Percentiles rank a stretch among this genome's conserved stretches.
Evolutionary conservation across 2,888 invertebrate genomes (phyloP).

Genomic region (Troides oblongomaculatus): DNA sequence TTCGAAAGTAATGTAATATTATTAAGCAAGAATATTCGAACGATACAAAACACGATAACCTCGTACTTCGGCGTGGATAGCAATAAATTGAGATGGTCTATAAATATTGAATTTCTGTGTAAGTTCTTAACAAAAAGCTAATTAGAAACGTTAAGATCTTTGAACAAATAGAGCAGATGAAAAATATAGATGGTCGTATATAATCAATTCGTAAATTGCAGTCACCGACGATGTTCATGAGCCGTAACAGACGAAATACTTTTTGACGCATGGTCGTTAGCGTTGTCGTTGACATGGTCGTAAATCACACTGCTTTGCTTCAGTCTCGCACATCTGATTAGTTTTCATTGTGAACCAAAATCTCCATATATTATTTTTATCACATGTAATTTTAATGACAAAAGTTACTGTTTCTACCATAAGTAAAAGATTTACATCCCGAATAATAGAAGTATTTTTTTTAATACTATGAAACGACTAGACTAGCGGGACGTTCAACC

Average conservation of each 20-base stretch:
- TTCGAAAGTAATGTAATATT: too few species aligned
- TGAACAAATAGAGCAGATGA: neutral
- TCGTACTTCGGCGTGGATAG: too few species aligned
- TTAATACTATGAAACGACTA: neutral
- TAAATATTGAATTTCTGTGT: too few species aligned
- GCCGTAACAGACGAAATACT: neutral
- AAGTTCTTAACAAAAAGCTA: neutral
- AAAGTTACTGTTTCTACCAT: neutral
- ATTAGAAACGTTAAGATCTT: neutral
- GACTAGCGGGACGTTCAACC: too few species aligned
- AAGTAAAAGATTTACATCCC: neutral
- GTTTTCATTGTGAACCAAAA: too few species aligned
- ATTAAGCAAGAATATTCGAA: too few species aligned
- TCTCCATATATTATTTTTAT: neutral
- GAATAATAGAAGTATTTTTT: neutral
- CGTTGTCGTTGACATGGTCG: neutral
- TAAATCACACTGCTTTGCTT: too few species aligned
- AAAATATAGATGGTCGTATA: neutral
- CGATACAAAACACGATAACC: too few species aligned
- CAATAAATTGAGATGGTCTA: too few species aligned
- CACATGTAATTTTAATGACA: neutral
- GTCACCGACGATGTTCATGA: slow-evolving; percentile 1
- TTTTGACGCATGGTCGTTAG: neutral
- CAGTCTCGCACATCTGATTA: too few species aligned
- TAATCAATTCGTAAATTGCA: neutral